A percentile compares a stretch with the other conserved stretches of the same genome.
These are phyloP conservation scores for Drosophila truncata DNA, from an alignment of 1,140 invertebrate species.

Conservation along the genomic window DNA sequence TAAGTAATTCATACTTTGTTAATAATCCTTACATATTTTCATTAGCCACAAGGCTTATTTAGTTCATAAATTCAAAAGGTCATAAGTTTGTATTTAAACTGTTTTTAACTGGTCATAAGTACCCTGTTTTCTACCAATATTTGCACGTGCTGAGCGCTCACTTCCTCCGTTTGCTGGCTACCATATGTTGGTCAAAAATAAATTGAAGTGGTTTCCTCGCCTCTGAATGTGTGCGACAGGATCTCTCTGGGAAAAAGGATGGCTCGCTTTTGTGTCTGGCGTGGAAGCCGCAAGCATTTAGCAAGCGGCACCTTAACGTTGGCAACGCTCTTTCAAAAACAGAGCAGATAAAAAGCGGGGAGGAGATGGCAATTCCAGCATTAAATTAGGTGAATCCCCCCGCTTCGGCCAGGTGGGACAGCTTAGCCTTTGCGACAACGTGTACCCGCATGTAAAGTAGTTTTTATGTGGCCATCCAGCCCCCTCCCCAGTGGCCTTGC, in stretches of 20 bases:
- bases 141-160: constrained; percentile 3
- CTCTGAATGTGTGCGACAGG: constrained; percentile 23
- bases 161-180: constrained; percentile 21
- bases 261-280: constrained; percentile 27
- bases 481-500: constrained; percentile 31
- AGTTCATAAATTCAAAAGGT: background rate
- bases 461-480: constrained; percentile 64
- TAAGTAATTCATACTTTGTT: background rate
- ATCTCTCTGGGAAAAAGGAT: constrained; percentile 8
- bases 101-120: background rate
- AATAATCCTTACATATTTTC: background rate
- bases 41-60: too few relatives aligned
- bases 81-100: background rate
- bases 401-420: constrained; percentile 66
- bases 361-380: constrained; percentile 58
- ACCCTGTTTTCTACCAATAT: constrained; percentile 10
- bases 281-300: constrained; percentile 69
- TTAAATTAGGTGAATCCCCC: constrained; percentile 71
- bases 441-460: constrained; percentile 80
- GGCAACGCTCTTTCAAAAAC: constrained; percentile 71
- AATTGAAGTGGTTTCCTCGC: constrained; percentile 75
- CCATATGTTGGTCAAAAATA: constrained; percentile 82
- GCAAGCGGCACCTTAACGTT: constrained; percentile 72
- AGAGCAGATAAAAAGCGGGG: constrained; percentile 60
- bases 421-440: constrained; percentile 71